Conservation (phyloP, 2,113 vertebrate species). For the Emydocephalus ijimae region DNA sequence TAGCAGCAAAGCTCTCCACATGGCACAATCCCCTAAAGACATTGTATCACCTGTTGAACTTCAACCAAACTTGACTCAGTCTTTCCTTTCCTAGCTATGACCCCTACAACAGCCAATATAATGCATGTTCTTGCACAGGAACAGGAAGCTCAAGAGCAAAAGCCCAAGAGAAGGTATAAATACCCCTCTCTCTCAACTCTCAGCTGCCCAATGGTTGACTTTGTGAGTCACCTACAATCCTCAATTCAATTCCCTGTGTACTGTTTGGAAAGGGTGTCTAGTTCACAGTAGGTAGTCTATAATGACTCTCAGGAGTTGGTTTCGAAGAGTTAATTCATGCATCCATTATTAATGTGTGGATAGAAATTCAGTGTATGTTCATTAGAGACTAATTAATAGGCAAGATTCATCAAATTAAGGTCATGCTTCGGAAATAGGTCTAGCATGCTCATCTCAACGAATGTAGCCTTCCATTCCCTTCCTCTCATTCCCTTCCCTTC, state of each 20-base stretch:
- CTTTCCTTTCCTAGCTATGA: too few species aligned
- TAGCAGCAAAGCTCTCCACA: too few species aligned
- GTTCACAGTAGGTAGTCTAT: conserved; percentile 11
- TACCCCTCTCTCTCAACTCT: too few species aligned
- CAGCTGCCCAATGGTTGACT: neutral
- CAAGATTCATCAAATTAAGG: conserved; percentile 50
- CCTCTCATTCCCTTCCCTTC: too few species aligned
- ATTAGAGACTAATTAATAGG: conserved; percentile 63
- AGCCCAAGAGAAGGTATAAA: too few species aligned
- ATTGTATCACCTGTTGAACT: too few species aligned
- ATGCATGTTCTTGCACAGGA: too few species aligned
- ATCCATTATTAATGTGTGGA: conserved; percentile 67
- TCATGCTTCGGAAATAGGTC: neutral
- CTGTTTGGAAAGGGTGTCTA: neutral
- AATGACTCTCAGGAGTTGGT: conserved; percentile 49
- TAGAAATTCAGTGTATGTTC: conserved; percentile 66
- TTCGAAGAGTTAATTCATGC: conserved; percentile 58
- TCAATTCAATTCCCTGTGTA: neutral
- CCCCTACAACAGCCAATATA: too few species aligned
- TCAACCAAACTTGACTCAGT: too few species aligned
- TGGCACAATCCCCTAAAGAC: too few species aligned
- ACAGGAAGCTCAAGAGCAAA: too few species aligned
- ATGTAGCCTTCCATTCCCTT: neutral
- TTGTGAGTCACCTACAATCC: too few species aligned
- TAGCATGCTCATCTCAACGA: conserved; percentile 27